phyloP scores from a whole-genome alignment of 2,113 vertebrate species.

The Odontophorus gujanensis region DNA sequence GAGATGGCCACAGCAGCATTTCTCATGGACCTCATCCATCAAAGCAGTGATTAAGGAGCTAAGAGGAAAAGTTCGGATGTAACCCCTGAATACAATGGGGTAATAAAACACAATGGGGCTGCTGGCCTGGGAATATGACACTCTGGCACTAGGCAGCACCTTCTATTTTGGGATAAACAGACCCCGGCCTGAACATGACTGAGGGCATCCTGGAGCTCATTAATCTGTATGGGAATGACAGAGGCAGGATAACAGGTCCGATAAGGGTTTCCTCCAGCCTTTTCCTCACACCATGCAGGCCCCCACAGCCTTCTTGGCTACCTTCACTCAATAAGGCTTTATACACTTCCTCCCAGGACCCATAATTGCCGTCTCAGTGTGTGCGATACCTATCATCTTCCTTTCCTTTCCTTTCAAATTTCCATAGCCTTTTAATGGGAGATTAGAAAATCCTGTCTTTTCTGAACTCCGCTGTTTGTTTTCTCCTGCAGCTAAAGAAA shows the following conservation, averaged over 20 bases:
- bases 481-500: slow-evolving; percentile 42
- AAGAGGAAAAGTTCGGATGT: slow-evolving; percentile 81
- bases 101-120: slow-evolving; percentile 85
- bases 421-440: slow-evolving; percentile 57
- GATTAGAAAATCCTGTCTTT: slow-evolving; percentile 65
- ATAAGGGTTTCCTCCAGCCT: slow-evolving; percentile 80
- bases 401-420: slow-evolving; percentile 76
- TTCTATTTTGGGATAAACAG: slow-evolving; percentile 82
- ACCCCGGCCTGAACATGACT: slow-evolving; percentile 58
- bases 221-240: slow-evolving; percentile 81
- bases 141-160: slow-evolving; percentile 73
- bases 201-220: slow-evolving; percentile 80
- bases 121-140: slow-evolving; percentile 77
- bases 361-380: slow-evolving; percentile 65
- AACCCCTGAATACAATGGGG: slow-evolving; percentile 77
- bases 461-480: slow-evolving; percentile 66
- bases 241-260: slow-evolving; percentile 81
- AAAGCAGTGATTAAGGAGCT: slow-evolving; percentile 76
- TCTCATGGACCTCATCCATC: slow-evolving; percentile 66
- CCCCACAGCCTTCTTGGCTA: slow-evolving; percentile 12
- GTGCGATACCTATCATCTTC: slow-evolving; percentile 60
- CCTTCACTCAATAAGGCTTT: slow-evolving; percentile 62
- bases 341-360: slow-evolving; percentile 74
- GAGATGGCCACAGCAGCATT: neutral
- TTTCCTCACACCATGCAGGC: slow-evolving; percentile 66